Evolutionary conservation across 2,797 vertebrate genomes (phyloP), one percentile per base, ranked within the genome.

Genomic region (Emydoidea blandingii): DNA sequence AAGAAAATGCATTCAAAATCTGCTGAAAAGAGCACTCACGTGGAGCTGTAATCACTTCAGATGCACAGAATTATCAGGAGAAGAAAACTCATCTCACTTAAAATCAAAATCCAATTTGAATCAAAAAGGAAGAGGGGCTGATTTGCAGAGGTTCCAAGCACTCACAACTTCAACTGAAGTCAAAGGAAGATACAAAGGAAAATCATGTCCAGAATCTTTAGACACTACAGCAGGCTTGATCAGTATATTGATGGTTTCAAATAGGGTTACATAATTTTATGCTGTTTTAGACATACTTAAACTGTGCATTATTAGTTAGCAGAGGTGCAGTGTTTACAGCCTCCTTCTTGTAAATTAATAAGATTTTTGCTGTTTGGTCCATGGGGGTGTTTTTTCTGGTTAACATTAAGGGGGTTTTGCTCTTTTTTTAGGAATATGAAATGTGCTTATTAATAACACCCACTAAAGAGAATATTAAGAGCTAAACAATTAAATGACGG

Each of bases 41-140:
- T 86, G 6, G 97, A 95, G 97, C 94, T 97, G 95, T 96, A 97
- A 97, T 97, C 97, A 97, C 97, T 97, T 97, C 97, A 97, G 96
- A 97, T 94, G 96, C 92, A 95, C 91, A 81, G 96, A 97, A 97
- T 97, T 96, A 97, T 96, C 96, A 83, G 97, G 89, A 97, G 96
- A 85, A 96, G 96, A 97, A 97, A 96, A 97, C 93, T 96, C 94
- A 94, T 96, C 96, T 97, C 96, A 94, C 96, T 97, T 95, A 96
- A 95, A 96, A 97, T 97, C 96, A 97, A 97, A 96, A 81, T 94
- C 93, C 92, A 96, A 94, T 97, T 96, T 96, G 96, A 96, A 79
- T 93, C 94, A 95, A 95, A 97, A 96, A 96, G 94, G 96, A 97
- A 95, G 96, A 97, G 96, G 96, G 93, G 96, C 94, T 94, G 96